Conservation (phyloP, 2,113 vertebrate genomes). For the Falco punctatus region DNA sequence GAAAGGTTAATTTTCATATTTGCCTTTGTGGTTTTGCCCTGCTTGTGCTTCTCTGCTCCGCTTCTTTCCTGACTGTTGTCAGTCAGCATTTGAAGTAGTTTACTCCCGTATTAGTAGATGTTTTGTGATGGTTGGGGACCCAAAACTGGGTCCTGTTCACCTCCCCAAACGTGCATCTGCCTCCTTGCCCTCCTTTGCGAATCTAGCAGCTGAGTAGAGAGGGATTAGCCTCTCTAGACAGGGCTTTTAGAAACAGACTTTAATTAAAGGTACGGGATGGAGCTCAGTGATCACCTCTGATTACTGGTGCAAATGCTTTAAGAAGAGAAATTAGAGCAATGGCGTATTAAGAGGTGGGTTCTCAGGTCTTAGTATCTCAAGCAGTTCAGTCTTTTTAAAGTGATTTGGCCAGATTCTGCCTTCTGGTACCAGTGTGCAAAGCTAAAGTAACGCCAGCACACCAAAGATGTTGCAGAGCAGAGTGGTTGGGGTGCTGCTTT, state of each 20-base stretch:
- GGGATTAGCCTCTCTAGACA: slow-evolving; percentile 56
- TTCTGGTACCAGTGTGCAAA: neutral
- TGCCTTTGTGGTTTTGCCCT: neutral
- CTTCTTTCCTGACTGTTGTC: neutral
- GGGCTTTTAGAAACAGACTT: slow-evolving; percentile 53
- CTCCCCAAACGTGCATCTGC: neutral
- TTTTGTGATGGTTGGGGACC: neutral
- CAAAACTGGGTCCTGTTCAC: neutral
- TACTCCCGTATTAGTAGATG: neutral
- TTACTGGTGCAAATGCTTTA: slow-evolving; percentile 65
- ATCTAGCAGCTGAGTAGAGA: neutral
- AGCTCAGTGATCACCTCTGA: slow-evolving; percentile 59
- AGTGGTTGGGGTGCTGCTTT: neutral
- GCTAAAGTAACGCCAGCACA: neutral
- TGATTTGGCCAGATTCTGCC: slow-evolving; percentile 25
- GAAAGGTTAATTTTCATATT: neutral
- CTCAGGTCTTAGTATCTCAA: slow-evolving; percentile 48
- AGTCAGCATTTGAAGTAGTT: slow-evolving; percentile 7
- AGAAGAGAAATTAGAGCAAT: slow-evolving; percentile 72
- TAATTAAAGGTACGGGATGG: slow-evolving; percentile 63
- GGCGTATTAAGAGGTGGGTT: slow-evolving; percentile 56
- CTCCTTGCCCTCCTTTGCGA: neutral
- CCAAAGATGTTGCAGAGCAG: neutral
- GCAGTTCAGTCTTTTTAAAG: slow-evolving; percentile 34
- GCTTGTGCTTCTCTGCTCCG: neutral